Evolutionary conservation across 2,113 vertebrate genomes (phyloP).

Genomic region (Sus scrofa): T2T-Sscrofa CM000814.6:134258001-134258500

Average conservation of each 20-base stretch:
- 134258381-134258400: background rate
- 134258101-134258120: background rate
- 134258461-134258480: background rate
- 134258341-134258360: background rate
- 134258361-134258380: background rate
- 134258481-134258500: no score
- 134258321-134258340: background rate
- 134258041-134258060: background rate
- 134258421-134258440: background rate
- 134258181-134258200: conserved; percentile 41
- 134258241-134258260: background rate
- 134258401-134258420: background rate
- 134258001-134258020: background rate
- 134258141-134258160: background rate
- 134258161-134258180: conserved; percentile 7
- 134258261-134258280: background rate
- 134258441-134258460: background rate
- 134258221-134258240: background rate
- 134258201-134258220: conserved; percentile 24
- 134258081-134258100: background rate
- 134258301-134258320: background rate
- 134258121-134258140: background rate
- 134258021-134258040: no score
- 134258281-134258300: background rate
- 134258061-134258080: background rate